Conservation (phyloP, 2,888 invertebrate species). For the Ptychoptera albimana region DNA sequence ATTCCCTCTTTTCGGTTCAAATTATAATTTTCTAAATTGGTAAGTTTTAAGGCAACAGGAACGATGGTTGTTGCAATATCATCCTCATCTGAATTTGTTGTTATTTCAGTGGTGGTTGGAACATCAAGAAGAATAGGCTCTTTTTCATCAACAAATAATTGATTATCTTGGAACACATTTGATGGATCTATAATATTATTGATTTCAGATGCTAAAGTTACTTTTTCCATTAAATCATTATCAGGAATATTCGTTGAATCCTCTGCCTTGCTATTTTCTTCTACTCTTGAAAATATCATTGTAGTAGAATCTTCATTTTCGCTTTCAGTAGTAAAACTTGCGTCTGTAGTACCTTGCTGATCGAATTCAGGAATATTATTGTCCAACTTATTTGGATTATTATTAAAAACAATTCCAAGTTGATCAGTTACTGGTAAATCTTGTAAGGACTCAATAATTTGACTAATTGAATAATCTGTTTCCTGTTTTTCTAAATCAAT, state of each 20-base stretch:
- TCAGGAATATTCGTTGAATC: not conserved
- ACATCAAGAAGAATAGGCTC: conserved; percentile 19
- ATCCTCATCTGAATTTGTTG: not conserved
- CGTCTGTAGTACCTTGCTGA: not conserved
- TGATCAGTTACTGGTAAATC: not conserved
- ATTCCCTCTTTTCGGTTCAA: conserved; percentile 8
- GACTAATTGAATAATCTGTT: conserved; percentile 3
- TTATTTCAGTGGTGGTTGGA: conserved; percentile 12
- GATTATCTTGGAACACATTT: conserved; percentile 18
- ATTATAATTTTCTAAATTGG: not conserved
- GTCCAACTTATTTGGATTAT: no score
- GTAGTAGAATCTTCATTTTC: not conserved
- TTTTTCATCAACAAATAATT: conserved; percentile 18
- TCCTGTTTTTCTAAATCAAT: no score
- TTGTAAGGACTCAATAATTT: conserved; percentile 8
- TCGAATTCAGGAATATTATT: not conserved
- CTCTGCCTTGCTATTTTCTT: conserved; percentile 1
- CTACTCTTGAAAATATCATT: not conserved
- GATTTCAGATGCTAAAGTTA: no score
- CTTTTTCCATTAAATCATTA: not conserved
- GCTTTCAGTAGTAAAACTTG: not conserved
- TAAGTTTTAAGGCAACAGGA: not conserved
- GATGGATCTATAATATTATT: conserved; percentile 7
- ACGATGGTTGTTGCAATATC: not conserved
- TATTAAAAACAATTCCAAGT: no score